Conservation (phyloP, 2,888 invertebrate genomes). For the Hedya salicella region DNA sequence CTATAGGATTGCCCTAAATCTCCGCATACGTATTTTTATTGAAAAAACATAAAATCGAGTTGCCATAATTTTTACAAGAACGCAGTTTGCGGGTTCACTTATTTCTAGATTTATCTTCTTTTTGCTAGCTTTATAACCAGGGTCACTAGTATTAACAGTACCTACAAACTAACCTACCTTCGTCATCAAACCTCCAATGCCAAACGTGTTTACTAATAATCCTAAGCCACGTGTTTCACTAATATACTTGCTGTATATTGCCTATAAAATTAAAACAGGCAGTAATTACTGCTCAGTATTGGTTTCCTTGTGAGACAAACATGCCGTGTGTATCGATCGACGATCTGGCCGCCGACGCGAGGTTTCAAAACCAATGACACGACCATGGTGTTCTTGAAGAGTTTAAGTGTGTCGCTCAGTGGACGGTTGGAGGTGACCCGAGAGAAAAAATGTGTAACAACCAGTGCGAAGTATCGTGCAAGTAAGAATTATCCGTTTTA, state of each 20-base stretch:
- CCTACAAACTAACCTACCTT: no score
- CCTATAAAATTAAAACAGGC: conserved; percentile 54
- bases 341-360: conserved; percentile 20
- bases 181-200: no score
- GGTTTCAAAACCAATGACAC: conserved; percentile 27
- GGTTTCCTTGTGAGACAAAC: conserved; percentile 56
- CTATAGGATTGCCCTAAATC: no score
- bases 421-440: conserved; percentile 45
- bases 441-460: conserved; percentile 48
- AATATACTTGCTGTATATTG: conserved; percentile 55
- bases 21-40: no score
- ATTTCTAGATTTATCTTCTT: no score
- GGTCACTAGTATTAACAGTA: no score
- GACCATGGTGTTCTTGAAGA: conserved; percentile 35
- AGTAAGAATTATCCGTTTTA: conserved; percentile 56
- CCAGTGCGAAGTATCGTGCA: conserved; percentile 53
- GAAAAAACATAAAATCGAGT: no score
- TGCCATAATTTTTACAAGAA: no score
- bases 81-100: no score
- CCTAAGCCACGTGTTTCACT: conserved; percentile 54
- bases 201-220: conserved; percentile 10
- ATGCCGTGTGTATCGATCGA: conserved; percentile 63
- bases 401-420: conserved; percentile 18
- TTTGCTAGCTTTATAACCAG: no score
- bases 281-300: conserved; percentile 59